Evolutionary conservation across 2,113 vertebrate genomes (phyloP), one percentile per base, ranked within the genome.

Genomic region (Mesoclemmys tuberculata): DNA sequence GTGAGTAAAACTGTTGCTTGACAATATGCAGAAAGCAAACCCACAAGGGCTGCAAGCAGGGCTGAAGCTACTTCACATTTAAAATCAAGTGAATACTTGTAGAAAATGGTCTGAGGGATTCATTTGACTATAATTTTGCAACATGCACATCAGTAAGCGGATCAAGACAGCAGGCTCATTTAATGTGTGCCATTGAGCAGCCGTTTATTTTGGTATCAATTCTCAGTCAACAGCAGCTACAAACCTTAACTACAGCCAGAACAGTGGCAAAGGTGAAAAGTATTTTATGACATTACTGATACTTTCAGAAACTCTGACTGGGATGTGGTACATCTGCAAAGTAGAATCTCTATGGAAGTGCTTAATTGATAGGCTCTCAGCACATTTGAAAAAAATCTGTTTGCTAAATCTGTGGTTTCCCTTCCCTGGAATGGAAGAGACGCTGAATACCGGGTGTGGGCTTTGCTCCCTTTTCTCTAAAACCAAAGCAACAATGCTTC

Each of bases 271-370:
- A 89, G 84, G 52, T 88, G 49, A 90, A 93, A 94, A 84, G 46
- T 3, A 44, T 4, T 84, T 61, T 31, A 82, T 75, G 61, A 19
- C 11, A 92, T 51, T 79, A 91, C 52, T 12, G 90, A 79, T 4
- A 19, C 56, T 95, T 94, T 95, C 55, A 24, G 2, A 90, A 82
- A 91, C 10, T 96, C 82, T 94, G 68, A 85, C 4, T 61, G 38
- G n/a, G 27, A 84, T 78, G 3, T 2, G 2, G 29, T 93, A 64
- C 85, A 82, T 96, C 89, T 96, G 38, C 93, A 85, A 96, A 95
- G 0, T 92, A 22, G 16, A 46, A 52, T 96, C 46, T 94, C 82
- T 54, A 52, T 52, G 82, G 68, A 90, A 61, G 88, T 58, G 78
- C 21, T 46, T 90, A 75, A 61, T 44, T 71, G 83, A 64, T 49